A percentile compares a stretch with the other conserved stretches of the same genome.
These are phyloP conservation scores for Cotesia typhae DNA, from an alignment of 1,140 invertebrate genomes.

Conservation along the genomic window DNA sequence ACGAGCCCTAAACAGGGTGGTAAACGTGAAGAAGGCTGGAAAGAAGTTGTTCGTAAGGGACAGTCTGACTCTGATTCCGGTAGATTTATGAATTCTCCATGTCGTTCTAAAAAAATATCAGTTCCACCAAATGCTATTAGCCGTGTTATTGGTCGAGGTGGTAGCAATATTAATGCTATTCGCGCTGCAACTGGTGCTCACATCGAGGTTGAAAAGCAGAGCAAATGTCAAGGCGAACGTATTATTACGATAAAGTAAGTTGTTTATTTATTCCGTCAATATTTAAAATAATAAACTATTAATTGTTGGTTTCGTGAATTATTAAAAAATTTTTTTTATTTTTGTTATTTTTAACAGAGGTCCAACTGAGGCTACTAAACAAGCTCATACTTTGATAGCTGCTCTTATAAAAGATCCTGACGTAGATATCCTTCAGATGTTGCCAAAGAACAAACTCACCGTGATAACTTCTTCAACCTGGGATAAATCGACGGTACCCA, in stretches of 20 bases:
- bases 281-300: background rate
- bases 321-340: constrained; percentile 8
- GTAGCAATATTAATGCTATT: constrained; percentile 97
- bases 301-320: constrained; percentile 21
- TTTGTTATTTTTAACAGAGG: constrained; percentile 70
- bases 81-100: constrained; percentile 64
- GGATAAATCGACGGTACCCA: constrained; percentile 67
- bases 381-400: constrained; percentile 86
- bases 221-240: constrained; percentile 91
- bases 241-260: constrained; percentile 93
- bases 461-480: constrained; percentile 65
- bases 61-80: constrained; percentile 61
- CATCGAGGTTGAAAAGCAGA: constrained; percentile 97
- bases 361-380: constrained; percentile 87
- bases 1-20: constrained; percentile 77
- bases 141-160: constrained; percentile 93
- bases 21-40: constrained; percentile 94
- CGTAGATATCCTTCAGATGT: constrained; percentile 85
- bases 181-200: constrained; percentile 92
- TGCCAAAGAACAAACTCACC: constrained; percentile 74
- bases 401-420: constrained; percentile 92
- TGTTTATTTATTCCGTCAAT: background rate
- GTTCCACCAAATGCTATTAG: constrained; percentile 95
- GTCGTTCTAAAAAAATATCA: constrained; percentile 81
- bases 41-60: constrained; percentile 89